Percentiles rank a stretch among this genome's conserved stretches.
Evolutionary conservation across 2,797 vertebrate genomes (phyloP).

Genomic region (Gephyroberyx darwinii): DNA sequence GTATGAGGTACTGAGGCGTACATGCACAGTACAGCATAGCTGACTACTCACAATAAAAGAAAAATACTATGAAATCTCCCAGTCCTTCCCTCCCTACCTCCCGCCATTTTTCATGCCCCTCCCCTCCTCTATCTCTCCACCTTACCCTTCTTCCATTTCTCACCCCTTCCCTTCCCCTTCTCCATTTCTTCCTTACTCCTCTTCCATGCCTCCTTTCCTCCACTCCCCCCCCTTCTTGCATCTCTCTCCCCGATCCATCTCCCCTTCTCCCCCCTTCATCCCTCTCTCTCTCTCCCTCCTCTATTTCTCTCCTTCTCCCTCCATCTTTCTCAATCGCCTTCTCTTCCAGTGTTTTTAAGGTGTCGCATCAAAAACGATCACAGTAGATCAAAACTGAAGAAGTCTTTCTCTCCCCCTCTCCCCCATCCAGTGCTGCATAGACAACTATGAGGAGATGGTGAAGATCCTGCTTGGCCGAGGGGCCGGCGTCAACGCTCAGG

Average conservation of each 20-base stretch:
- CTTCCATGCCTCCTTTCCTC: background rate
- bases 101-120: too few relatives aligned
- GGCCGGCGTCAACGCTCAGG: constrained; percentile 92
- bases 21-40: constrained; percentile 13
- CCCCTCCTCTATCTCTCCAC: background rate
- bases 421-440: constrained; percentile 91
- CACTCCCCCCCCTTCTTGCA: background rate
- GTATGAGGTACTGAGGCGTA: constrained; percentile 26
- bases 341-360: background rate
- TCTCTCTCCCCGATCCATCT: too few relatives aligned
- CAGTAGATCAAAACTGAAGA: background rate
- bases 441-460: constrained; percentile 98
- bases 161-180: too few relatives aligned
- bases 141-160: background rate
- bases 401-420: background rate
- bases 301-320: background rate
- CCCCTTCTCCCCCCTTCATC: too few relatives aligned
- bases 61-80: constrained; percentile 2
- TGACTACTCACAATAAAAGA: constrained; percentile 19
- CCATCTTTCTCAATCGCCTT: background rate
- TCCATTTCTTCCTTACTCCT: background rate
- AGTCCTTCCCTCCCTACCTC: background rate
- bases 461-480: constrained; percentile 91
- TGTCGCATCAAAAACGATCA: background rate
- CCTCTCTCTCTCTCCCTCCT: background rate